Base-by-base conservation (phyloP, 2,888 invertebrate species). In the Dioctria linearis region DNA sequence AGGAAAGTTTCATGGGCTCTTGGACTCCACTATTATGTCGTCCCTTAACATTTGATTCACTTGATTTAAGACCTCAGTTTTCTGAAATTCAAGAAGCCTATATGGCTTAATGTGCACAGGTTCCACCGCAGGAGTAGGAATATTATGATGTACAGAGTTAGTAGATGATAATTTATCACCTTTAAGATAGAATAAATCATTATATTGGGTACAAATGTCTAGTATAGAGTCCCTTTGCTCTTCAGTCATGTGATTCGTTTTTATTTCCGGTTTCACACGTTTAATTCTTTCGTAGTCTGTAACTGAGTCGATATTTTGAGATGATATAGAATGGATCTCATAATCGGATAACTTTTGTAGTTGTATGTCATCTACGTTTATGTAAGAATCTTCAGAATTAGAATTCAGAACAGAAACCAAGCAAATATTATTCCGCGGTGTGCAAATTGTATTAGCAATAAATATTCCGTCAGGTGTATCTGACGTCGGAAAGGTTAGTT, bases 91-190 rank as follows among this genome's bases (percentile, higher is more conserved):
- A 6, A 2, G 49, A 46, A 46, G 9, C 25, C 3, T 54, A 2
- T 54, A 54, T 46, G 67, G 67, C 25, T 43, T 67, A 25, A 67
- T 9, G 46, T 67, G 67, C 1, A 67, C 46, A 25, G 67, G 67
- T 25, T 67, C 6, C 3, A 25, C 25, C 0, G 13, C 67, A 3
- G 67, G 67, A 25, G 43, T 67, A 6, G 49, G 67, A 25, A 67
- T 67, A 46, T 5, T n/a, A 61, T 69, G 79, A 43, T 42, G 37
- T 2, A 59, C 11, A 8, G 84, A 67, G 57, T 86, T 84, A 3
- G 86, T 86, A 5, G 83, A 84, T 0, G 85, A 84, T 49, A 87
- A 43, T 0, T 86, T 85, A 2, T 86, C 83, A 3, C 84, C 3
- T 54, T 54, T 54, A 4, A 54, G 54, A n/a, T 73, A 83, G 76